phyloP scores from a whole-genome alignment of 2,888 invertebrate genomes.

The Acronicta psi region DNA sequence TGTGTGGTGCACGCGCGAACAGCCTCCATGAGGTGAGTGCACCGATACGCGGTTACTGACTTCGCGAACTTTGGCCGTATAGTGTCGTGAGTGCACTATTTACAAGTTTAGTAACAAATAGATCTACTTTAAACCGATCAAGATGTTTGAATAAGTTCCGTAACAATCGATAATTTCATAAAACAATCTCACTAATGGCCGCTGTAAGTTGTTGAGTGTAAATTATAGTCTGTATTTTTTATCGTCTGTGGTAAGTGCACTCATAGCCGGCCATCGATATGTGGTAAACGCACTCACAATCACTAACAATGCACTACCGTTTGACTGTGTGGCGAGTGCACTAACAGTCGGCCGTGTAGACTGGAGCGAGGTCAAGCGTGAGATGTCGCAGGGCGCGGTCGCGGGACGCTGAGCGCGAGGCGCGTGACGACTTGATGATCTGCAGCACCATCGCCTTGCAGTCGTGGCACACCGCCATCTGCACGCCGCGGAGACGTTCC shows the following conservation, averaged over 20 bases:
- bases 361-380: constrained; percentile 95
- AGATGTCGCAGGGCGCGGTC: constrained; percentile 95
- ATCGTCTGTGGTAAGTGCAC: constrained; percentile 10
- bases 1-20: constrained; percentile 47
- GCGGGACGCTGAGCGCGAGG: constrained; percentile 94
- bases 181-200: neutral
- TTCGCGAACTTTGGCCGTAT: constrained; percentile 13
- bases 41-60: constrained; percentile 17
- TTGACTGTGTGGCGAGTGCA: constrained; percentile 30
- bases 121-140: constrained; percentile 24
- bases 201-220: neutral
- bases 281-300: constrained; percentile 16
- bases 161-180: constrained; percentile 14
- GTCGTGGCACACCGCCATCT: constrained; percentile 97
- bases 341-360: constrained; percentile 90
- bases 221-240: neutral
- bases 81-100: constrained; percentile 30
- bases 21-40: constrained; percentile 18
- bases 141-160: constrained; percentile 11
- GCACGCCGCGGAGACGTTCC: constrained; percentile 92
- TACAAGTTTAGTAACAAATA: neutral
- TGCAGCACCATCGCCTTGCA: constrained; percentile 98
- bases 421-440: constrained; percentile 96
- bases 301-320: constrained; percentile 9
- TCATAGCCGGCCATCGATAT: neutral